Base-by-base conservation (phyloP, 2,113 vertebrate genomes). In the Pogonocichla stellata region DNA sequence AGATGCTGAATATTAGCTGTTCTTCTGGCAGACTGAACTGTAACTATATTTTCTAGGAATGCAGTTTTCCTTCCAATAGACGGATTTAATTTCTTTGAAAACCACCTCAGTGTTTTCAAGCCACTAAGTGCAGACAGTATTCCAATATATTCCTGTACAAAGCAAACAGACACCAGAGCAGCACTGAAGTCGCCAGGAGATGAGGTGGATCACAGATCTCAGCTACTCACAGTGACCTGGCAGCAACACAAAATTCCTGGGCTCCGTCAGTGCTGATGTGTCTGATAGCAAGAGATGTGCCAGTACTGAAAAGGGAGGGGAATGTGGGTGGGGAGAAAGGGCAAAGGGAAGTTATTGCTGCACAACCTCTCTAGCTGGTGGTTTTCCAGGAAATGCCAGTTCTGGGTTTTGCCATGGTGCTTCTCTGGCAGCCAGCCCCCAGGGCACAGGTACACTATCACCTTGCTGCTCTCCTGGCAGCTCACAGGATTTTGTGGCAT, bases 111-210 rank as follows among this genome's bases (percentile, higher is more conserved):
- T 42, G 25, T 20, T 79, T 74, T 7, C 34, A 57, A 43, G 40
- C 57, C 20, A 6, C 5, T 6, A n/a, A 47, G 25, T 56, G 34
- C 24, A 50, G 38, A 4, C 10, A 24, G 6, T 24, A 19, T 15
- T 29, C 19, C 15, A 9, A 51, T 12, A 19, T 9, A 51, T 34
- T 45, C 10, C 14, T 24, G 18, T 45, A 10, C 19, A 23, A 42
- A 42, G 48, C 13, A 57, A 72, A 10, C 3, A 71, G 33, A 8
- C 19, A 10, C 19, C 33, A 72, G 69, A 23, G 8, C 22, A 61
- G 22, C 26, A 24, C 5, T 19, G 69, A n/a, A n/a, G 14, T 29
- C 6, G 2, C 23, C 5, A 0, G 14, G 50, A 36, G 25, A 13
- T 56, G 24, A 36, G 26, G 23, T 12, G 38, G 38, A 14, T 62